A percentile compares a stretch with the other conserved stretches of the same genome.
Conservation (phyloP, 2,888 invertebrate species). For the Acronicta aceris region DNA sequence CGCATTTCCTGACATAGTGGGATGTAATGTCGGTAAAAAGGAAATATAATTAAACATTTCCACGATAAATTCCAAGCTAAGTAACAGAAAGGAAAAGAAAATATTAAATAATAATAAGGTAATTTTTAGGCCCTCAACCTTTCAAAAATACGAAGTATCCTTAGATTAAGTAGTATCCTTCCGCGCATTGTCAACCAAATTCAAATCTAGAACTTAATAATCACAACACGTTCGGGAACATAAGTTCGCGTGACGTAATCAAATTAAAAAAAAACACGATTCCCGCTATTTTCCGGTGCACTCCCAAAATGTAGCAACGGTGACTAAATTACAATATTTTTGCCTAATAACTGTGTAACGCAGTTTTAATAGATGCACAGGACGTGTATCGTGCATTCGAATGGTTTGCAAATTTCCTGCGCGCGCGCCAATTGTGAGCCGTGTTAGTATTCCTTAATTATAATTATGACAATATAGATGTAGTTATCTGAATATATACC, state of each 20-base stretch:
- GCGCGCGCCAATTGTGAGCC: conserved; percentile 3
- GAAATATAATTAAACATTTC: conserved; percentile 30
- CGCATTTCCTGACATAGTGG: conserved; percentile 44
- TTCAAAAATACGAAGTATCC: conserved; percentile 31
- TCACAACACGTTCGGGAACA: conserved; percentile 67
- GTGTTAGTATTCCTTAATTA: conserved; percentile 19
- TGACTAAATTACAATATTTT: conserved; percentile 74
- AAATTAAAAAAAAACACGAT: conserved; percentile 47
- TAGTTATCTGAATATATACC: neutral
- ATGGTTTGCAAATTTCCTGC: conserved; percentile 43
- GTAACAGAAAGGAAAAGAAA: conserved; percentile 3
- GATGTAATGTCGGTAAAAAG: conserved; percentile 20
- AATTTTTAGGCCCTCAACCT: conserved; percentile 8
- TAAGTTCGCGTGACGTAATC: conserved; percentile 54
- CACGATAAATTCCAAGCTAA: conserved; percentile 19
- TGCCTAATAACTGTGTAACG: conserved; percentile 76
- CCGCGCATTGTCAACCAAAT: conserved; percentile 56
- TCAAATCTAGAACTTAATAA: conserved; percentile 63
- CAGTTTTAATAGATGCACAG: conserved; percentile 66
- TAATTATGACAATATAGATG: conserved; percentile 2
- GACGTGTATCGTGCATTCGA: conserved; percentile 50
- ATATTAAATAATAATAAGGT: neutral
- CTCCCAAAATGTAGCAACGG: conserved; percentile 64
- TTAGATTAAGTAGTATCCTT: conserved; percentile 25
- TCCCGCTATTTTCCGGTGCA: conserved; percentile 76